These are phyloP conservation scores for Nothocercus nigrocapillus DNA, from an alignment of 2,113 vertebrate species.

Conservation along the genomic window DNA sequence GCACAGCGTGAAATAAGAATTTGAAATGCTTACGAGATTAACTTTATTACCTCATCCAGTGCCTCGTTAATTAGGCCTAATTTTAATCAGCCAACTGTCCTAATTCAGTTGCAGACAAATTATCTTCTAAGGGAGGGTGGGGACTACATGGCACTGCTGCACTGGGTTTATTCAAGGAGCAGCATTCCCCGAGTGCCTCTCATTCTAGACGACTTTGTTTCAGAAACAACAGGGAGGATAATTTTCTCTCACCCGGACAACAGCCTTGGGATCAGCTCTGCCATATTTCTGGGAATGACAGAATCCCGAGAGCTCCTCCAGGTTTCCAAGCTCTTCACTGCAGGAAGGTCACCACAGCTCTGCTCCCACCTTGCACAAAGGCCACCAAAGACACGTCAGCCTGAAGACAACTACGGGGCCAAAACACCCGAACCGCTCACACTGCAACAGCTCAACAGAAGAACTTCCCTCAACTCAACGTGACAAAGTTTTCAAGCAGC, in stretches of 20 bases:
- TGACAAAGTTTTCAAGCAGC: not conserved
- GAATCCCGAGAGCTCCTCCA: not conserved
- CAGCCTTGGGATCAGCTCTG: not conserved
- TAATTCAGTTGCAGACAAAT: not conserved
- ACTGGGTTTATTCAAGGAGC: not conserved
- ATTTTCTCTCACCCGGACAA: not conserved
- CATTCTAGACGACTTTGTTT: slow-evolving; percentile 11
- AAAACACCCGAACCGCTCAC: not conserved
- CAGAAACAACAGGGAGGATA: not conserved
- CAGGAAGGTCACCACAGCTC: not conserved
- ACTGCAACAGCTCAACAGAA: not conserved
- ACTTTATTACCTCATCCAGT: not conserved
- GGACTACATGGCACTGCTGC: not conserved
- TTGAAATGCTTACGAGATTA: not conserved
- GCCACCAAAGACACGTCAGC: not conserved
- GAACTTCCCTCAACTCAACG: not conserved
- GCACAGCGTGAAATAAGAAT: not conserved
- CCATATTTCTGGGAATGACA: not conserved
- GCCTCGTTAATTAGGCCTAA: not conserved
- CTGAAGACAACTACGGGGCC: not conserved
- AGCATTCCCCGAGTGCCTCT: slow-evolving; percentile 2
- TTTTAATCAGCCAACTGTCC: slow-evolving; percentile 13
- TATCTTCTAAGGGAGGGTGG: not conserved
- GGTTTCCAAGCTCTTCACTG: not conserved
- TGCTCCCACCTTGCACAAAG: not conserved